A percentile compares a stretch with the other conserved stretches of the same genome.
Conservation (phyloP, 2,888 invertebrate genomes). For the Chloromyia formosa region DNA sequence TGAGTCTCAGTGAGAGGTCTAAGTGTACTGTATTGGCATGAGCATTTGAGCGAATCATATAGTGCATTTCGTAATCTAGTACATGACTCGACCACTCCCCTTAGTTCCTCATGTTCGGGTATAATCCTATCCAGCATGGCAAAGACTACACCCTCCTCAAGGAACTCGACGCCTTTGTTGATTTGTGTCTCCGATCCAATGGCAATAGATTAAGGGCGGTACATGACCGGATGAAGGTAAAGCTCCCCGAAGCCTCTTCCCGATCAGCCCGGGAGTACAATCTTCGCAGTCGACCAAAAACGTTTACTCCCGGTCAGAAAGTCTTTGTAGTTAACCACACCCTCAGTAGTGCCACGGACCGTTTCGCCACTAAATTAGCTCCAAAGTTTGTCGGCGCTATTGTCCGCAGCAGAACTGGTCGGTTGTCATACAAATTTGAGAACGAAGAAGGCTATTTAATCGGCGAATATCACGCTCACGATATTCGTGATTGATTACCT, state of each 20-base stretch:
- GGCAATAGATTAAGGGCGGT: not conserved
- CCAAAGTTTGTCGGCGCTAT: not conserved
- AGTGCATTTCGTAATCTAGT: slow-evolving; percentile 3
- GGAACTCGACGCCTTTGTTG: not conserved
- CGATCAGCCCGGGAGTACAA: slow-evolving; percentile 4
- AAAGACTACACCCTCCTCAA: not conserved
- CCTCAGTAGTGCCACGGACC: not conserved
- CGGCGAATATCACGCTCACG: not conserved
- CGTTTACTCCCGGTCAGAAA: not conserved
- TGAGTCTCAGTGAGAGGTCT: too few relatives aligned
- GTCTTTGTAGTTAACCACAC: not conserved
- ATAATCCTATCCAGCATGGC: slow-evolving; percentile 19
- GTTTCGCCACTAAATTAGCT: not conserved
- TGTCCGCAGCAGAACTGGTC: too few relatives aligned
- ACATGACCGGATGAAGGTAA: not conserved
- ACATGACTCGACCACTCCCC: too few relatives aligned
- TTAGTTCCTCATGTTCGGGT: slow-evolving; percentile 24
- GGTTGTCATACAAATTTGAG: too few relatives aligned
- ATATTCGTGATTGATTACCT: too few relatives aligned
- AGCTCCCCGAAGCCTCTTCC: not conserved
- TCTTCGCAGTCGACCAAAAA: not conserved
- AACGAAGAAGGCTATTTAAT: not conserved
- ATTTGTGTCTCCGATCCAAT: not conserved
- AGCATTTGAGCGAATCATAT: not conserved
- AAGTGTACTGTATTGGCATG: too few relatives aligned